A percentile compares a stretch with the other conserved stretches of the same genome.
phyloP scores from a whole-genome alignment of 2,888 invertebrate genomes.

The Limenitis camilla region DNA sequence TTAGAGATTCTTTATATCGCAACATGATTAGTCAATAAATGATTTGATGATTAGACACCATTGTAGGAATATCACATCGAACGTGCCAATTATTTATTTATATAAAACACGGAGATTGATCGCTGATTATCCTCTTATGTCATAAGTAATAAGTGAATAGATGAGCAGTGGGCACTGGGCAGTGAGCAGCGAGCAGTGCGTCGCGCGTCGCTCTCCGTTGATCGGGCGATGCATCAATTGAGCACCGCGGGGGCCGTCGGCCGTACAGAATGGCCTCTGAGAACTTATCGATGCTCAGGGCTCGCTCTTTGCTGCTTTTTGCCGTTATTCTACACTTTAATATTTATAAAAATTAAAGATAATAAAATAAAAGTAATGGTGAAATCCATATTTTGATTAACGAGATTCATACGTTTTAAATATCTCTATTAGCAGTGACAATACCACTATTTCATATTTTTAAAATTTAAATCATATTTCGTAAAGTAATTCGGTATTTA shows the following conservation, averaged over 20 bases:
- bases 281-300: conserved; percentile 18
- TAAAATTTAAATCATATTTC: too few relatives aligned
- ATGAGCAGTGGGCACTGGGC: conserved; percentile 21
- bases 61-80: too few relatives aligned
- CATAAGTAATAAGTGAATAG: conserved; percentile 31
- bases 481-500: too few relatives aligned
- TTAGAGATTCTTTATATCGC: too few relatives aligned
- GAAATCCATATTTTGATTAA: too few relatives aligned
- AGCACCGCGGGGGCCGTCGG: conserved; percentile 57
- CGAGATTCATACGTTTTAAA: conserved; percentile 1
- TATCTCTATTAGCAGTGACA: neutral
- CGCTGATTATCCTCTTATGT: conserved; percentile 28
- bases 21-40: neutral
- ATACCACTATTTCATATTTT: neutral
- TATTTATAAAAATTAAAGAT: too few relatives aligned
- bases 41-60: conserved; percentile 4
- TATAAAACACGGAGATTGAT: conserved; percentile 17
- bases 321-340: too few relatives aligned
- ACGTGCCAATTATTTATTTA: conserved; percentile 9
- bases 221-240: conserved; percentile 67
- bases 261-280: conserved; percentile 11
- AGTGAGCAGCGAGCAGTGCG: too few relatives aligned
- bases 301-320: conserved; percentile 1
- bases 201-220: conserved; percentile 29
- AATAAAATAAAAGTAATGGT: too few relatives aligned